Conservation (phyloP, 2,888 invertebrate species). For the Mythimna vitellina region DNA sequence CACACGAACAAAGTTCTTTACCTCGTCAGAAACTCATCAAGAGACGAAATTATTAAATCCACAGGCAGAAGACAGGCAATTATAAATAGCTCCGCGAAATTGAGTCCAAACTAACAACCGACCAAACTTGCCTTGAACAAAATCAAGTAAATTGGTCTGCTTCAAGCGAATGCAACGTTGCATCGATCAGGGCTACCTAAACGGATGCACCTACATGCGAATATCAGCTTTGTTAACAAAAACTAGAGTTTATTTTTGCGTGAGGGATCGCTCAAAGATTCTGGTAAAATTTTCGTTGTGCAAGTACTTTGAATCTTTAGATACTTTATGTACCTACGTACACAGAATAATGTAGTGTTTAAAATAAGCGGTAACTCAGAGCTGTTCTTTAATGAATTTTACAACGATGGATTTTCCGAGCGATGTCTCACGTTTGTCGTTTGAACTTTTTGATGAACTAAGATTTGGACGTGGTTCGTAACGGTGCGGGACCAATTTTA, state of each 20-base stretch:
- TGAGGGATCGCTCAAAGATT: slow-evolving; percentile 65
- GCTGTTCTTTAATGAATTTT: slow-evolving; percentile 76
- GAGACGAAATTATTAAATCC: slow-evolving; percentile 37
- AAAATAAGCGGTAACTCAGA: slow-evolving; percentile 70
- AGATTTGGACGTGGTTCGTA: slow-evolving; percentile 31
- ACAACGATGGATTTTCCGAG: slow-evolving; percentile 69
- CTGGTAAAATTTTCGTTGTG: slow-evolving; percentile 76
- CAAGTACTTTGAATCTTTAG: slow-evolving; percentile 77
- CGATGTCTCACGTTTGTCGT: slow-evolving; percentile 23
- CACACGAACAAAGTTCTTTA: slow-evolving; percentile 28
- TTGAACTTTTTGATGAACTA: slow-evolving; percentile 57
- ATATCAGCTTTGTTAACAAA: slow-evolving; percentile 57
- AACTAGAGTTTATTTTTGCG: slow-evolving; percentile 62
- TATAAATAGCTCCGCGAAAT: slow-evolving; percentile 64
- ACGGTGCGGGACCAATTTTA: slow-evolving; percentile 30
- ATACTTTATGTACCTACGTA: slow-evolving; percentile 77
- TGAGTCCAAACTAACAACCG: slow-evolving; percentile 61
- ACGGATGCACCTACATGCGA: slow-evolving; percentile 35
- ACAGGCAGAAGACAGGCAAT: slow-evolving; percentile 57
- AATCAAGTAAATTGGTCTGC: slow-evolving; percentile 84
- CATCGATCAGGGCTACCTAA: slow-evolving; percentile 73
- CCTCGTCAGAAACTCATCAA: slow-evolving; percentile 46
- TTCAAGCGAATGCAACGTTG: slow-evolving; percentile 79
- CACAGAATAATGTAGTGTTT: slow-evolving; percentile 75
- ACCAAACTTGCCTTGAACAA: slow-evolving; percentile 74